Evolutionary conservation across 2,797 vertebrate genomes (phyloP).

Genomic region (Lateolabrax maculatus): DNA sequence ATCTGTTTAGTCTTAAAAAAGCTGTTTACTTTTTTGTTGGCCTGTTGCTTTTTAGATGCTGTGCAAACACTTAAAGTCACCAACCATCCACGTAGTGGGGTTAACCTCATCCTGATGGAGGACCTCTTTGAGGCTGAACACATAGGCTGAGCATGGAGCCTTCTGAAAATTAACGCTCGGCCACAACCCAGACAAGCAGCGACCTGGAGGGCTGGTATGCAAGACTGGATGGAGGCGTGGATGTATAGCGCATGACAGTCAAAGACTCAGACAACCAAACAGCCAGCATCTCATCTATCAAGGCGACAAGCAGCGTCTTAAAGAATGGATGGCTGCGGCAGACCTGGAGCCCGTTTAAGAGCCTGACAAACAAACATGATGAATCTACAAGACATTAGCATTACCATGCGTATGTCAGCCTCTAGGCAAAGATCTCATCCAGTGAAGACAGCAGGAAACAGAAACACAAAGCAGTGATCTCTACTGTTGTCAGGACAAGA

Average conservation of each 20-base stretch:
- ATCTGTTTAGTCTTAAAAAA: not conserved
- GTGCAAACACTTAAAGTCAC: conserved; percentile 2
- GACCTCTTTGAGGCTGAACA: conserved; percentile 6
- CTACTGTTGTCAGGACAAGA: not conserved
- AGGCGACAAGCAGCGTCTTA: conserved; percentile 68
- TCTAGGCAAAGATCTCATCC: conserved; percentile 61
- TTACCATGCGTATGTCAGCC: conserved; percentile 28
- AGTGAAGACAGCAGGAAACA: conserved; percentile 40
- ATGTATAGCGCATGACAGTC: conserved; percentile 60
- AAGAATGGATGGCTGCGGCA: conserved; percentile 74
- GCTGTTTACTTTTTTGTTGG: not conserved
- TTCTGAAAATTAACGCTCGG: conserved; percentile 2
- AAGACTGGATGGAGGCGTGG: conserved; percentile 49
- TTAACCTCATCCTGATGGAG: conserved; percentile 20
- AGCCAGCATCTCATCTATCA: conserved; percentile 77
- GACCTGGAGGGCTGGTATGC: conserved; percentile 27
- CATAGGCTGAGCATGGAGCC: conserved; percentile 4
- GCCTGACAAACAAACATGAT: conserved; percentile 79
- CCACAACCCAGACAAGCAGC: conserved; percentile 5
- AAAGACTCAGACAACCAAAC: conserved; percentile 57
- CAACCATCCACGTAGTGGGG: not conserved
- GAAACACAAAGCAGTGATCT: conserved; percentile 36
- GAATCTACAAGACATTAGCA: conserved; percentile 67
- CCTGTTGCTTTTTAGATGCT: not conserved
- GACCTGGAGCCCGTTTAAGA: conserved; percentile 76